A percentile compares a stretch with the other conserved stretches of the same genome.
phyloP scores from a whole-genome alignment of 1,140 invertebrate genomes.

The Tetragonula clypearis region DNA sequence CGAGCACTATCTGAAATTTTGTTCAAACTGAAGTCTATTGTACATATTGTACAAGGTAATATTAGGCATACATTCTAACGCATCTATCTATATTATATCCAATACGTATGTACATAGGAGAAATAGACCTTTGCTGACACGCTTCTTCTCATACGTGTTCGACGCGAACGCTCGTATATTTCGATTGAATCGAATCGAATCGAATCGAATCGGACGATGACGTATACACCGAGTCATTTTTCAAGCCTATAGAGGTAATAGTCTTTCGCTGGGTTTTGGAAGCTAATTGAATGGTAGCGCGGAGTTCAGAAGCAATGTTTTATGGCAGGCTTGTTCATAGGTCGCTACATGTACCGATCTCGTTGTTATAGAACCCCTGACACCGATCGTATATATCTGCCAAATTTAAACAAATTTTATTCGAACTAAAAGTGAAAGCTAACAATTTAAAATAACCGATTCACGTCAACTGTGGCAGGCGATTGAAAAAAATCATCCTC shows the following conservation, averaged over 20 bases:
- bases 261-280: slow-evolving; percentile 9
- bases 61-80: background rate
- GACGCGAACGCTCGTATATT: background rate
- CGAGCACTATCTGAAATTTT: too few species aligned
- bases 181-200: slow-evolving; percentile 23
- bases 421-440: background rate
- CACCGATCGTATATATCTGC: background rate
- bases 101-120: background rate
- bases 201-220: slow-evolving; percentile 29
- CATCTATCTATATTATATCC: background rate
- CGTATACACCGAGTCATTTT: slow-evolving; percentile 16
- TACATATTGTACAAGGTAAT: background rate
- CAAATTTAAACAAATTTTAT: background rate
- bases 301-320: background rate
- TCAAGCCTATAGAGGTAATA: background rate
- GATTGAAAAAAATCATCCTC: too few species aligned
- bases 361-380: too few species aligned
- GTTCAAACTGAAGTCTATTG: background rate
- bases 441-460: background rate
- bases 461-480: too few species aligned
- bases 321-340: background rate
- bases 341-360: background rate
- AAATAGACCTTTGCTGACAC: background rate
- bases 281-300: slow-evolving; percentile 22
- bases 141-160: background rate